These are phyloP conservation scores for Discoglossus pictus DNA, from an alignment of 2,797 vertebrate species.

Conservation along the genomic window DNA sequence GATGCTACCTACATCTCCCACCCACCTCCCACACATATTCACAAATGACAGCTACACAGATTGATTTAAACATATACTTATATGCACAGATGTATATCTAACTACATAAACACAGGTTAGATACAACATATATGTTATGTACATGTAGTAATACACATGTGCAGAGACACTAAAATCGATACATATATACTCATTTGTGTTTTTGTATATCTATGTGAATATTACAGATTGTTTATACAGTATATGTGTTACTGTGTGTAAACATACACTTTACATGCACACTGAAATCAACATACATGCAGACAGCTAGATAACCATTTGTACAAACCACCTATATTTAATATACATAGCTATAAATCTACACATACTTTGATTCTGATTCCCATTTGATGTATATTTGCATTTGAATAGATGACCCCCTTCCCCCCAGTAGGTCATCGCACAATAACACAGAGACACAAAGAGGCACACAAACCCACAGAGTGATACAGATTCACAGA, in stretches of 20 bases:
- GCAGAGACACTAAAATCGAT: no score
- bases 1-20: slow-evolving; percentile 36
- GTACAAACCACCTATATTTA: background rate
- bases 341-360: background rate
- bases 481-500: background rate
- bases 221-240: no score
- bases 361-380: slow-evolving; percentile 10
- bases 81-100: background rate
- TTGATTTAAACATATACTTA: background rate
- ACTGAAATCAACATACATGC: background rate
- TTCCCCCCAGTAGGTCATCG: background rate
- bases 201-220: no score
- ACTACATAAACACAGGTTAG: no score
- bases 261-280: no score
- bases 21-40: slow-evolving; percentile 6
- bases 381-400: slow-evolving; percentile 30
- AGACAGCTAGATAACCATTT: background rate
- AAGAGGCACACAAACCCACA: background rate
- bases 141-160: no score
- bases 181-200: no score
- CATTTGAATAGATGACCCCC: slow-evolving; percentile 38
- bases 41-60: background rate
- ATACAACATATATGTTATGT: no score
- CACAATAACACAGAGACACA: background rate
- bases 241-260: no score